phyloP scores from a whole-genome alignment of 1,140 invertebrate species.

The Euglossa dilemma region DNA sequence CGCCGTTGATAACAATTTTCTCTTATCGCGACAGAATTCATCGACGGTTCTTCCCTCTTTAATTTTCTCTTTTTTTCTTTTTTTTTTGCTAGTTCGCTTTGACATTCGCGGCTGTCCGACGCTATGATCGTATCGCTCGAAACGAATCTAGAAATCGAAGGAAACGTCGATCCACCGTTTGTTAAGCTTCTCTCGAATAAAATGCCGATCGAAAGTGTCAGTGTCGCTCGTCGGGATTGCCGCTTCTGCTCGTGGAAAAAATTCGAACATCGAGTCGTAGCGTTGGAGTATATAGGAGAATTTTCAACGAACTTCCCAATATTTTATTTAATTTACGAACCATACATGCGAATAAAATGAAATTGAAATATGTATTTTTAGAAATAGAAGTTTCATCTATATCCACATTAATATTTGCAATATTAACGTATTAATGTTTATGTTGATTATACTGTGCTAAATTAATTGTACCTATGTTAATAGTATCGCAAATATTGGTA shows the following conservation, averaged over 20 bases:
- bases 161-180: conserved; percentile 15
- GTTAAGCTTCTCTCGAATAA: conserved; percentile 11
- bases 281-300: not conserved
- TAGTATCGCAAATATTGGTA: no score
- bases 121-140: conserved; percentile 28
- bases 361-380: no score
- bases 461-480: no score
- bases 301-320: no score
- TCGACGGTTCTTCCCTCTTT: no score
- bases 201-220: not conserved
- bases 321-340: no score
- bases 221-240: not conserved
- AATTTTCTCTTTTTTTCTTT: conserved; percentile 16
- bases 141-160: conserved; percentile 27
- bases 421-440: no score
- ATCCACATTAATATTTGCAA: no score
- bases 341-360: no score
- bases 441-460: no score
- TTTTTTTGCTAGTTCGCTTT: conserved; percentile 4
- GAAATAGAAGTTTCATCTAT: no score
- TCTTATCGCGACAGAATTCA: no score
- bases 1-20: not conserved
- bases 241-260: not conserved
- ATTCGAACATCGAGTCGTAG: not conserved
- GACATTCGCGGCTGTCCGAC: conserved; percentile 18